Conservation (phyloP, 2,888 invertebrate species). For the Listrodromus nycthemerus region DNA sequence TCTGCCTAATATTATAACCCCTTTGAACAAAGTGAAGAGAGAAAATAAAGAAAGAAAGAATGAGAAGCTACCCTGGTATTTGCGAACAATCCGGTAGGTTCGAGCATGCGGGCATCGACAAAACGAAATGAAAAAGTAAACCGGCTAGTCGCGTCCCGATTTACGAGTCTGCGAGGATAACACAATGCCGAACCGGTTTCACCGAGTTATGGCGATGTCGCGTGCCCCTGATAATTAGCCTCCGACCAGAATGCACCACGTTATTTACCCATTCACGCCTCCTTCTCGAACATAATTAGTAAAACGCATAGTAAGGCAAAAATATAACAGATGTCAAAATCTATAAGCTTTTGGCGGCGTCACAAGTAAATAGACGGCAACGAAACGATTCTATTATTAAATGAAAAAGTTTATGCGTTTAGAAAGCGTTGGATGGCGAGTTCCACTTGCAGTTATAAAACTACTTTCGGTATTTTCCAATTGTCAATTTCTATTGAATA, state of each 20-base stretch:
- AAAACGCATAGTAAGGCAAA: constrained; percentile 25
- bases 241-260: constrained; percentile 54
- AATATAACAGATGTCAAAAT: constrained; percentile 12
- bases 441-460: background rate
- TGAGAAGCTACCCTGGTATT: constrained; percentile 49
- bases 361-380: background rate
- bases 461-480: background rate
- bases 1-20: constrained; percentile 58
- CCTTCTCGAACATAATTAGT: constrained; percentile 24
- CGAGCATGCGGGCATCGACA: constrained; percentile 63
- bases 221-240: constrained; percentile 67
- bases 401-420: background rate
- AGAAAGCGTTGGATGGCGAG: background rate
- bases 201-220: constrained; percentile 58
- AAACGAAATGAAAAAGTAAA: constrained; percentile 59
- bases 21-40: constrained; percentile 56
- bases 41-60: constrained; percentile 34
- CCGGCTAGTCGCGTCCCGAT: constrained; percentile 47
- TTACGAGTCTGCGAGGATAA: constrained; percentile 43
- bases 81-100: constrained; percentile 65
- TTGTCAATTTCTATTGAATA: background rate
- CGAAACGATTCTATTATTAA: background rate
- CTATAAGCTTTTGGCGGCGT: background rate
- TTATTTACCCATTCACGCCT: constrained; percentile 59
- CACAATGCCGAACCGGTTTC: constrained; percentile 64